Conservation (phyloP, 2,797 vertebrate genomes). For the Peromyscus melanophrys region DNA sequence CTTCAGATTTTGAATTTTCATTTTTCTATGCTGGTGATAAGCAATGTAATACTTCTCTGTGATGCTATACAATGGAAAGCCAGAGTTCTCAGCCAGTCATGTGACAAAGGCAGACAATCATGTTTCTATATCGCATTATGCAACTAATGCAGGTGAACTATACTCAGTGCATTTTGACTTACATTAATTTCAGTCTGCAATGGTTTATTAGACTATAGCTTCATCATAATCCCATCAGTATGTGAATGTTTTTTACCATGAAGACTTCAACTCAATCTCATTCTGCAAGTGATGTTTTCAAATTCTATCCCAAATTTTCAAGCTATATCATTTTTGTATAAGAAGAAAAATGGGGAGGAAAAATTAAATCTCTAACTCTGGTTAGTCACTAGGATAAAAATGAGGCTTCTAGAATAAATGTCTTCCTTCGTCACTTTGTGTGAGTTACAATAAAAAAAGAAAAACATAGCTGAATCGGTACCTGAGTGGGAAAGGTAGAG, state of each 20-base stretch:
- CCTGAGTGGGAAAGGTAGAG: conserved; percentile 56
- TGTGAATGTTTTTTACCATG: neutral
- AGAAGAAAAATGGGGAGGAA: neutral
- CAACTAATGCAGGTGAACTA: neutral
- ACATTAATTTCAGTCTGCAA: neutral
- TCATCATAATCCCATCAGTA: neutral
- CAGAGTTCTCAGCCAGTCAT: too few species aligned
- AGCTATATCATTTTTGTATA: neutral
- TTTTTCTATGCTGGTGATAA: neutral
- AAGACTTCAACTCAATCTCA: neutral
- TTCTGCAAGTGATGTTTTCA: neutral
- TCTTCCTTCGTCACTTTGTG: neutral
- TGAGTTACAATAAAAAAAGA: neutral
- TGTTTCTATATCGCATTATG: too few species aligned
- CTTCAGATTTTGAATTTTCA: neutral
- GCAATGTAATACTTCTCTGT: neutral
- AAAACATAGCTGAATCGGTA: conserved; percentile 32
- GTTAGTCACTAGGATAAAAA: conserved; percentile 37
- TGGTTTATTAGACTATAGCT: neutral
- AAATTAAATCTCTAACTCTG: neutral
- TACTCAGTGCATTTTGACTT: neutral
- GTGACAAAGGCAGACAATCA: neutral
- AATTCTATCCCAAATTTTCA: conserved; percentile 27
- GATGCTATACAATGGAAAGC: neutral
- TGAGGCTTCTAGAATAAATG: conserved; percentile 40